Base-by-base conservation (phyloP, 2,113 vertebrate species). In the Morphnarchus princeps region DNA sequence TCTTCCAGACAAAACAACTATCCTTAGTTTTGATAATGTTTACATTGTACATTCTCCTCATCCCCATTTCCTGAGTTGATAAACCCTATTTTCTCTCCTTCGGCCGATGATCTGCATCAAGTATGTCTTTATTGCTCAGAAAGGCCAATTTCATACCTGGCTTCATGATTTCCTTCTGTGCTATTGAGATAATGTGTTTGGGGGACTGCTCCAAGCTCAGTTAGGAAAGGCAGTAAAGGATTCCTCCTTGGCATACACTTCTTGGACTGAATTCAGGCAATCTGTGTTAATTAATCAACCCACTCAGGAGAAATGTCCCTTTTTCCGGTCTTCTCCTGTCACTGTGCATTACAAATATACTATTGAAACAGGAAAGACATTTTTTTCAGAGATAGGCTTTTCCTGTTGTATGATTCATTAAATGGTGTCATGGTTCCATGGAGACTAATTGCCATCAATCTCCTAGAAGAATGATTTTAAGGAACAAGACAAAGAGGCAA, bases 201-300 rank as follows among this genome's bases (percentile, higher is more conserved):
- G 28, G 31, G 67, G 72, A 38, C 72, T 70, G 50, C 49, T 87
- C 20, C 31, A 77, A 52, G 42, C 57, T 93, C 58, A 29, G 29
- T 54, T 73, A 58, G 65, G 47, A 82, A 93, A 94, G 47, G 29
- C 58, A 74, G 40, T 47, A 24, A 52, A 93, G 57, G 77, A 85
- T 94, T 94, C 73, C 73, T 95, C 73, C 71, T 89, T 85, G 66
- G 92, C 66, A 76, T 76, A 73, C 81, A 42, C 79, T 93, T 94
- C 62, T 96, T 95, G 95, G 89, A 82, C 71, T 91, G 71, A 80
- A 91, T 93, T 97, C 94, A 95, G 58, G 71, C 14, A 67, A 63
- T 36, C 83, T 87, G 26, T 54, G n/a, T 91, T 93, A 96, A 97
- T 96, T 97, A 93, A 95, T 95, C 81, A 95, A 55, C 32, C n/a